phyloP scores from a whole-genome alignment of 2,797 vertebrate species.

The Petrocephalus sullivani region DNA sequence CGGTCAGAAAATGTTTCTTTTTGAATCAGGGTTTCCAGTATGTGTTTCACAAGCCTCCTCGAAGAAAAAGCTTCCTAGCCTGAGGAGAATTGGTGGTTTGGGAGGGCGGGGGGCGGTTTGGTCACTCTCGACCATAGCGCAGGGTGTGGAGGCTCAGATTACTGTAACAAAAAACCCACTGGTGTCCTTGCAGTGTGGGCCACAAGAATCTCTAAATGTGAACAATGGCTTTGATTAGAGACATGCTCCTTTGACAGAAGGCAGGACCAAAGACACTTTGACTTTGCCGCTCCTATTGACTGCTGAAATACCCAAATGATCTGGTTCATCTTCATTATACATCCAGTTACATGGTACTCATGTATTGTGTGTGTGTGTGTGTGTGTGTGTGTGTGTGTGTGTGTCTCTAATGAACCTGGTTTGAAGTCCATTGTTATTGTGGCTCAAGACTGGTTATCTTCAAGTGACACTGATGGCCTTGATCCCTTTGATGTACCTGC shows the following conservation, averaged over 20 bases:
- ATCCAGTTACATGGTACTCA: slow-evolving; percentile 16
- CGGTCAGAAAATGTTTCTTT: slow-evolving; percentile 31
- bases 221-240: slow-evolving; percentile 41
- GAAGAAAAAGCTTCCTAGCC: slow-evolving; percentile 45
- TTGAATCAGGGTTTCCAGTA: background rate
- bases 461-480: background rate
- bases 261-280: background rate
- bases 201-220: slow-evolving; percentile 42
- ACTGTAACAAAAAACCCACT: slow-evolving; percentile 40
- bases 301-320: slow-evolving; percentile 10
- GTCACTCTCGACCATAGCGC: slow-evolving; percentile 32
- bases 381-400: slow-evolving; percentile 15
- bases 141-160: slow-evolving; percentile 38
- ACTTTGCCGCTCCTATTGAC: slow-evolving; percentile 16
- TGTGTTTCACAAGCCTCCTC: slow-evolving; percentile 33
- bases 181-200: slow-evolving; percentile 45
- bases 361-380: slow-evolving; percentile 18
- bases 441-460: background rate
- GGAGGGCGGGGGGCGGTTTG: background rate
- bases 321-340: slow-evolving; percentile 12
- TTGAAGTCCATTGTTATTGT: background rate
- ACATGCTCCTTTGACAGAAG: slow-evolving; percentile 22
- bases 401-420: background rate
- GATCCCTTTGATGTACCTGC: background rate
- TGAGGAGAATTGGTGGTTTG: background rate